Percentiles rank a stretch among this genome's conserved stretches.
These are phyloP conservation scores for Papilio demoleus DNA, from an alignment of 2,888 invertebrate genomes.

Conservation along the genomic window DNA sequence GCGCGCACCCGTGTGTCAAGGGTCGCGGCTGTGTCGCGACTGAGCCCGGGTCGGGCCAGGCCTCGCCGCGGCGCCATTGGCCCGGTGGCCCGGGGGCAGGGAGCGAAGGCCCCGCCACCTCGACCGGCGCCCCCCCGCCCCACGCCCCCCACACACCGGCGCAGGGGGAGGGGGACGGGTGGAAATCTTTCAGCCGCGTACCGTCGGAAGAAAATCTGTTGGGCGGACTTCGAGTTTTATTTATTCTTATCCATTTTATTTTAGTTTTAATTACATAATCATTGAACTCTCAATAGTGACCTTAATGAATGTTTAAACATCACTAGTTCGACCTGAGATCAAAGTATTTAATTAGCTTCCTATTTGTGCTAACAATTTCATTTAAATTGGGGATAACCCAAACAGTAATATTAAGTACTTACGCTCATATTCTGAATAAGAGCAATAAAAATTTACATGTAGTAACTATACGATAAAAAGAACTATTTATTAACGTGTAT, in stretches of 20 bases:
- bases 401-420: too few species aligned
- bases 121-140: slow-evolving; percentile 57
- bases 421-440: too few species aligned
- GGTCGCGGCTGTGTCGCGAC: slow-evolving; percentile 81
- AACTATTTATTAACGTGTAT: not conserved
- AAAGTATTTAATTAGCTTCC: too few species aligned
- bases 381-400: too few species aligned
- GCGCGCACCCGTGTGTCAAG: slow-evolving; percentile 79
- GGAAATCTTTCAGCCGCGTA: slow-evolving; percentile 79
- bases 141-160: slow-evolving; percentile 53
- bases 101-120: slow-evolving; percentile 82
- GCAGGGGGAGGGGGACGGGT: slow-evolving; percentile 59
- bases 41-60: slow-evolving; percentile 81
- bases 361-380: not conserved
- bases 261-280: not conserved
- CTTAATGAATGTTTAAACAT: not conserved
- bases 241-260: not conserved
- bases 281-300: not conserved
- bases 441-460: too few species aligned
- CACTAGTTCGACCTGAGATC: not conserved
- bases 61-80: slow-evolving; percentile 81
- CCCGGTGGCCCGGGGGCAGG: slow-evolving; percentile 82
- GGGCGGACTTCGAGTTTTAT: slow-evolving; percentile 43
- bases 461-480: too few species aligned
- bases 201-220: slow-evolving; percentile 71